Conservation (phyloP, 2,888 invertebrate genomes). For the Meta bourneti region DNA sequence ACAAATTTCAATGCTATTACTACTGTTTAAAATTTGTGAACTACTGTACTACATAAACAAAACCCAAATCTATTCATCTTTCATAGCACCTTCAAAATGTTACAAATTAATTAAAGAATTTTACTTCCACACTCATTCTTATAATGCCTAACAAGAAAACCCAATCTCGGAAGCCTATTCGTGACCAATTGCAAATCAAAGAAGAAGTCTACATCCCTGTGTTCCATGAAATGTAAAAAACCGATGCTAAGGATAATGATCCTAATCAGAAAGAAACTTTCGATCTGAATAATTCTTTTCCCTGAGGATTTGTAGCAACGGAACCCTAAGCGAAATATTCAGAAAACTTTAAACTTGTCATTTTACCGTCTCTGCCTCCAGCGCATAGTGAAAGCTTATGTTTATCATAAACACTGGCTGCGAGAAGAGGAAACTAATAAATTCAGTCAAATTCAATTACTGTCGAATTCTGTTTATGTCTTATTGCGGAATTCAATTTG, state of each 20-base stretch:
- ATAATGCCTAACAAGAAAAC: not conserved
- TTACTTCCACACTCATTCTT: not conserved
- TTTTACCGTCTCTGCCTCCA: conserved; percentile 17
- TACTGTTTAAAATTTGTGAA: too few species aligned
- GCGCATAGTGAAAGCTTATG: conserved; percentile 39
- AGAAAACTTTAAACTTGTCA: conserved; percentile 48
- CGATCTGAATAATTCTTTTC: conserved; percentile 25
- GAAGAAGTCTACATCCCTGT: not conserved
- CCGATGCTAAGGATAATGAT: conserved; percentile 34
- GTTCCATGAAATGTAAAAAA: not conserved
- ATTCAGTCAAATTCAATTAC: conserved; percentile 75
- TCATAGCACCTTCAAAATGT: not conserved
- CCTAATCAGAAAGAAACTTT: conserved; percentile 51
- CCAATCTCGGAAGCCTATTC: not conserved
- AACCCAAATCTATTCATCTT: too few species aligned
- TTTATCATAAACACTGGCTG: conserved; percentile 45
- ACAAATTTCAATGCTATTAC: too few species aligned
- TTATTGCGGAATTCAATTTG: conserved; percentile 75
- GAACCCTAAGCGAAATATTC: conserved; percentile 43
- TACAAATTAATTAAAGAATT: not conserved
- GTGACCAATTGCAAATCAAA: not conserved
- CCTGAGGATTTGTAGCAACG: conserved; percentile 16
- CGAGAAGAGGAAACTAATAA: conserved; percentile 53
- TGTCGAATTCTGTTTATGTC: conserved; percentile 75
- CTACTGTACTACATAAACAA: too few species aligned